phyloP scores from a whole-genome alignment of 1,140 invertebrate species.

The Cyclina sinensis region DNA sequence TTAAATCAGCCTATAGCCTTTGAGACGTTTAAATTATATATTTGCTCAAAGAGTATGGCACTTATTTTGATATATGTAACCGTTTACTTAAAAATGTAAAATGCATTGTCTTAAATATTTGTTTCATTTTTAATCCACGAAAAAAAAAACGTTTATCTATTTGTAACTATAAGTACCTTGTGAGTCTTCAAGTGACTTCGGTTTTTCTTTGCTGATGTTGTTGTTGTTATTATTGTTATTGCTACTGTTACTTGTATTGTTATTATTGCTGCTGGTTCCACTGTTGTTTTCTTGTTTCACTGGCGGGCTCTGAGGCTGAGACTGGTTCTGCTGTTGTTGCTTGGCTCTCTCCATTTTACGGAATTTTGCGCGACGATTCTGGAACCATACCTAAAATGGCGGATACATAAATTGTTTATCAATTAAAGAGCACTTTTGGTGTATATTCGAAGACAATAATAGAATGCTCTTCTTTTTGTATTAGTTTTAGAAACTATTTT shows the following conservation, averaged over 20 bases:
- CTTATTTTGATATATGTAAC: no score
- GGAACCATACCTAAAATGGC: conserved; percentile 97
- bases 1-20: no score
- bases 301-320: conserved; percentile 51
- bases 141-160: no score
- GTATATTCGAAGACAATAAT: no score
- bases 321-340: conserved; percentile 60
- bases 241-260: conserved; percentile 47
- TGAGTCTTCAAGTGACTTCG: conserved; percentile 49
- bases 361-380: conserved; percentile 98
- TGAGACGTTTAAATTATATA: no score
- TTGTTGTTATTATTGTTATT: conserved; percentile 57
- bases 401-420: neutral
- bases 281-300: conserved; percentile 62
- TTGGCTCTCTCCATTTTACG: conserved; percentile 68
- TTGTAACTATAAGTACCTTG: conserved; percentile 35
- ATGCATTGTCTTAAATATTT: no score
- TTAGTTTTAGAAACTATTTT: no score
- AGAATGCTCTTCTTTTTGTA: no score
- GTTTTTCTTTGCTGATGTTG: conserved; percentile 53
- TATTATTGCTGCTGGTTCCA: conserved; percentile 37
- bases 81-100: no score
- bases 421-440: no score
- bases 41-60: no score
- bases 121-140: no score